Conservation (phyloP, 2,113 vertebrate genomes). For the Tautogolabrus adspersus region DNA sequence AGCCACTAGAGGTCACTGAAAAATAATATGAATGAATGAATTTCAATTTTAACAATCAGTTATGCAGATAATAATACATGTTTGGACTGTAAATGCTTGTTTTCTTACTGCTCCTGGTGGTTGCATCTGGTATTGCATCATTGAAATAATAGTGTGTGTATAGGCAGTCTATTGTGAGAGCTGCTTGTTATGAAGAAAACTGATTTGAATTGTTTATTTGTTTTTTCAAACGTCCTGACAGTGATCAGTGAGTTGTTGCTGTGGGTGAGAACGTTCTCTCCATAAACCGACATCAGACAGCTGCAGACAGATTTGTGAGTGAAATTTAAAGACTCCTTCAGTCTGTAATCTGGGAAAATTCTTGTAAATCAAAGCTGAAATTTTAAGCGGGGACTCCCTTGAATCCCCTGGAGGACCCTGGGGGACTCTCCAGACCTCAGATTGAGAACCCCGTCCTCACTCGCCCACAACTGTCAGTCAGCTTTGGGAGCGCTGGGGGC, state of each 20-base stretch:
- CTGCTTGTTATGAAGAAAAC: neutral
- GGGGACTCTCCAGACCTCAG: neutral
- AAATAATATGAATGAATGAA: too few species aligned
- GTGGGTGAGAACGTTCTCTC: neutral
- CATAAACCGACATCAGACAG: constrained; percentile 21
- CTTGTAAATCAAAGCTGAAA: constrained; percentile 52
- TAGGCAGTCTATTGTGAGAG: neutral
- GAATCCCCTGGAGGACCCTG: neutral
- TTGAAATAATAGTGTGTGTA: neutral
- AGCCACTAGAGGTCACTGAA: too few species aligned
- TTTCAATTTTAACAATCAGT: too few species aligned
- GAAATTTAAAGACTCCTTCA: constrained; percentile 30
- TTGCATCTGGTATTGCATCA: neutral
- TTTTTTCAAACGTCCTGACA: neutral
- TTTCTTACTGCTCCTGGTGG: neutral
- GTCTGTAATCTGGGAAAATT: constrained; percentile 48
- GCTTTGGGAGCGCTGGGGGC: neutral
- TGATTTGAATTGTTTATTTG: neutral
- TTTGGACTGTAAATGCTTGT: too few species aligned
- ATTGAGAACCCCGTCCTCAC: neutral
- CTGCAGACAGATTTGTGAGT: constrained; percentile 9
- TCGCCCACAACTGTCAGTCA: constrained; percentile 41
- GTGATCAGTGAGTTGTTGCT: neutral
- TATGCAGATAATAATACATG: too few species aligned
- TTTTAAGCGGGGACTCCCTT: constrained; percentile 41